Percentiles rank a stretch among this genome's conserved stretches.
phyloP scores from a whole-genome alignment of 2,888 invertebrate genomes.

The Morpho achilles region DNA sequence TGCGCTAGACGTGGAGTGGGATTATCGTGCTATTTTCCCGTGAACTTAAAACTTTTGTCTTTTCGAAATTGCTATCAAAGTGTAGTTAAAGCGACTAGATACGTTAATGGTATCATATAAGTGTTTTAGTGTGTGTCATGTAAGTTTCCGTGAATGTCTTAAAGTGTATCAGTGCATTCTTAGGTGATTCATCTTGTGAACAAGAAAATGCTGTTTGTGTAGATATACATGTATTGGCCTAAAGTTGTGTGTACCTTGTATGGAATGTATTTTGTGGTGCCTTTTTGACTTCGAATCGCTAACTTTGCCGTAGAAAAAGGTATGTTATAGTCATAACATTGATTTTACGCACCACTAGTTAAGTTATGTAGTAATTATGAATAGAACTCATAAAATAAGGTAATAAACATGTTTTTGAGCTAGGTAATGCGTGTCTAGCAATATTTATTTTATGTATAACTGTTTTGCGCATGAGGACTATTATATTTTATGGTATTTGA shows the following conservation, averaged over 20 bases:
- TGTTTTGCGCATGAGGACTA: no score
- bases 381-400: neutral
- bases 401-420: neutral
- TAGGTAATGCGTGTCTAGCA: neutral
- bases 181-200: slow-evolving; percentile 72
- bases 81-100: slow-evolving; percentile 47
- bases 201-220: slow-evolving; percentile 65
- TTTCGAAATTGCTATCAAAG: slow-evolving; percentile 51
- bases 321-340: slow-evolving; percentile 4
- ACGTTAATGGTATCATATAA: slow-evolving; percentile 45
- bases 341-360: neutral
- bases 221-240: slow-evolving; percentile 43
- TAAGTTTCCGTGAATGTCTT: slow-evolving; percentile 46
- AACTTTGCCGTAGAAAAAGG: slow-evolving; percentile 21
- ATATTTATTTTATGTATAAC: no score
- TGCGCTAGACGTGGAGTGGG: slow-evolving; percentile 43
- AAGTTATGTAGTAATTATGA: neutral
- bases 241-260: slow-evolving; percentile 52
- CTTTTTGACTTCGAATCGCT: slow-evolving; percentile 31
- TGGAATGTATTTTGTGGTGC: slow-evolving; percentile 49
- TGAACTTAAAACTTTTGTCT: slow-evolving; percentile 60
- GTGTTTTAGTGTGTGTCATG: slow-evolving; percentile 41
- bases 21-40: slow-evolving; percentile 43
- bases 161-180: slow-evolving; percentile 64
- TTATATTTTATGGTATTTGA: no score